Evolutionary conservation across 2,113 vertebrate genomes (phyloP), one percentile per base, ranked within the genome.

Genomic region (Plestiodon gilberti): DNA sequence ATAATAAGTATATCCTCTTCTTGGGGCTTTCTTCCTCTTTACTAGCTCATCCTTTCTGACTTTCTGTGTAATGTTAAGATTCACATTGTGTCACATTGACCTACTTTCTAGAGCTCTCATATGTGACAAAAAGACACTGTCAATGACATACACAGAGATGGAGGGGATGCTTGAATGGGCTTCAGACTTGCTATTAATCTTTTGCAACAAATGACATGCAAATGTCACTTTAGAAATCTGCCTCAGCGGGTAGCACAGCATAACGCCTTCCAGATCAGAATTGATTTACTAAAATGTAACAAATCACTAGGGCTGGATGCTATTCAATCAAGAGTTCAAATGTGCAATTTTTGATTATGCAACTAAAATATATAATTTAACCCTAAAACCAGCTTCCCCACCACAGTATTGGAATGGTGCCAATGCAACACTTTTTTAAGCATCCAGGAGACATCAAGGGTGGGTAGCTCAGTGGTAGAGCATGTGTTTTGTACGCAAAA

Each of bases 171-270:
- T 30, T 81, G 85, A 64, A 55, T 57, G 69, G 59, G 69, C 69
- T 73, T 86, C 69, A 74, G 38, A 28, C n/a, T 86, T 14, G 43
- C 28, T 70, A 78, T 78, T 48, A 69, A 78, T 33, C 30, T 86
- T 73, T 64, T 52, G 25, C 77, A 73, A 40, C 4, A 64, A 64
- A 33, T 9, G 38, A 38, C 35, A 22, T 43, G 55, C 57, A 86
- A 74, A 86, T 6, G 43, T 80, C 52, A 48, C 71, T 80, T 61
- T 71, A 13, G 38, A 74, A 61, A 73, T 18, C 38, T 73, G 23
- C 35, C 18, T n/a, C 43, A 85, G 25, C 35, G 1, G 14, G 1
- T 85, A 48, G 70, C 38, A 83, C 30, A 78, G 18, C 28, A 43
- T 4, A 78, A 67, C 62, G 23, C 15, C 69, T 52, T 81, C 55